A percentile compares a stretch with the other conserved stretches of the same genome.
These are phyloP conservation scores for Neodiprion pinetum DNA, from an alignment of 1,140 invertebrate species.

Conservation along the genomic window DNA sequence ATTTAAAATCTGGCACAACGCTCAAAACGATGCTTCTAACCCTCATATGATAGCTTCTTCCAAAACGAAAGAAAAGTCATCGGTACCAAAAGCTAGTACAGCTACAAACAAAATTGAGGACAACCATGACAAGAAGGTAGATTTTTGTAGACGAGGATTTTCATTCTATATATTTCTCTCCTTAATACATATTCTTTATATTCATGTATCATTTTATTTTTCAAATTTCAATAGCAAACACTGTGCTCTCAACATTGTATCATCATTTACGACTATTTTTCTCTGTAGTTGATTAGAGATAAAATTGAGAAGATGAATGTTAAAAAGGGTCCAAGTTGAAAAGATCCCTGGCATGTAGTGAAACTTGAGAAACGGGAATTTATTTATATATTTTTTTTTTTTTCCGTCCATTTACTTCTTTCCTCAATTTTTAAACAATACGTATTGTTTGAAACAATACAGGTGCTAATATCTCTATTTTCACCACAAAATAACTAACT, in stretches of 20 bases:
- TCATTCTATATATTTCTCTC: background rate
- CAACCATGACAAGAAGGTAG: conserved; percentile 53
- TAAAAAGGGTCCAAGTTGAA: too few relatives aligned
- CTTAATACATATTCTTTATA: background rate
- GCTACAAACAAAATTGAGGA: conserved; percentile 50
- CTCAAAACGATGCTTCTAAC: conserved; percentile 49
- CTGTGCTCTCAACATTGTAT: too few relatives aligned
- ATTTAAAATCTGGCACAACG: conserved; percentile 47
- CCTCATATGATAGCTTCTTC: conserved; percentile 45
- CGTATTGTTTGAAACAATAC: too few relatives aligned
- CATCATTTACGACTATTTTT: too few relatives aligned
- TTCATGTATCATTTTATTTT: background rate
- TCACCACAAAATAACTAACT: too few relatives aligned
- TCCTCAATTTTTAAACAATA: too few relatives aligned
- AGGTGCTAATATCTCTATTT: too few relatives aligned
- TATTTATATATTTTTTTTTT: conserved; percentile 20
- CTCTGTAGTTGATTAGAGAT: too few relatives aligned
- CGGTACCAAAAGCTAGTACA: conserved; percentile 43
- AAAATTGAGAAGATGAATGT: too few relatives aligned
- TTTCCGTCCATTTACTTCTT: background rate
- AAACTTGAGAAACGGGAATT: conserved; percentile 34
- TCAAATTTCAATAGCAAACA: background rate
- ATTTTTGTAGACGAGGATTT: conserved; percentile 24
- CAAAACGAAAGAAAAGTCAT: conserved; percentile 51
- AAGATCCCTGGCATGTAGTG: background rate